These are phyloP conservation scores for Watsonalla cultraria DNA, from an alignment of 2,888 invertebrate species.

Conservation along the genomic window DNA sequence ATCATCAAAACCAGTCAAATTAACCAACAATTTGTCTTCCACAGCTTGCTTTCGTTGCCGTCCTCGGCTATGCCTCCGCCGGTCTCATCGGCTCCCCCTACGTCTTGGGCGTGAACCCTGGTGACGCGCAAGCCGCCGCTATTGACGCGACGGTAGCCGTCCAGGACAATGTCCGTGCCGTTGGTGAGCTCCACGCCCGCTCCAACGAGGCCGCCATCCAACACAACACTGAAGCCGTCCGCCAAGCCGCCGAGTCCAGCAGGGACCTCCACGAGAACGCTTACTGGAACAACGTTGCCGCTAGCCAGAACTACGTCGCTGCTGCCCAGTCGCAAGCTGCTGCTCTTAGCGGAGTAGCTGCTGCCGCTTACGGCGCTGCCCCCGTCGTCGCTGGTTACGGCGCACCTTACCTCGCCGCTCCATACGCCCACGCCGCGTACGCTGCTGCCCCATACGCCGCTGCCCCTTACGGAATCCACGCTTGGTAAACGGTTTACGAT, in stretches of 20 bases:
- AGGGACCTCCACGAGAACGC: slow-evolving; percentile 66
- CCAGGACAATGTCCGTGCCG: slow-evolving; percentile 55
- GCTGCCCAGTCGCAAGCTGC: slow-evolving; percentile 70
- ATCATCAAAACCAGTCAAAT: slow-evolving; percentile 1
- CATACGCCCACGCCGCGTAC: slow-evolving; percentile 17
- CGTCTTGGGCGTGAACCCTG: slow-evolving; percentile 55
- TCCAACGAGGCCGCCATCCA: slow-evolving; percentile 61
- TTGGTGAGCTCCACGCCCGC: slow-evolving; percentile 54
- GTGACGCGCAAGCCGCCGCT: slow-evolving; percentile 68
- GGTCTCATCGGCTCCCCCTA: slow-evolving; percentile 49
- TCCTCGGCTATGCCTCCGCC: slow-evolving; percentile 73
- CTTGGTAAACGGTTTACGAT: slow-evolving; percentile 46
- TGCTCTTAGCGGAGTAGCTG: slow-evolving; percentile 51
- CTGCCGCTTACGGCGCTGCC: slow-evolving; percentile 26
- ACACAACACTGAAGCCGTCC: slow-evolving; percentile 56
- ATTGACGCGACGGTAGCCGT: slow-evolving; percentile 65
- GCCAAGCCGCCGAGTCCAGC: slow-evolving; percentile 54
- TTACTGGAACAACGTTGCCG: slow-evolving; percentile 66
- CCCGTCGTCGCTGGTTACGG: slow-evolving; percentile 23
- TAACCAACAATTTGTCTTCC: slow-evolving; percentile 1
- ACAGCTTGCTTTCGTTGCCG: slow-evolving; percentile 69
- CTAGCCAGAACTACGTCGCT: slow-evolving; percentile 62
- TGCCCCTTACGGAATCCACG: slow-evolving; percentile 12
- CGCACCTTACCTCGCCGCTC: slow-evolving; percentile 17
- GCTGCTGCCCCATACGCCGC: slow-evolving; percentile 18